Conservation (phyloP, 2,113 vertebrate genomes). For the Phalacrocorax brasilianus region DNA sequence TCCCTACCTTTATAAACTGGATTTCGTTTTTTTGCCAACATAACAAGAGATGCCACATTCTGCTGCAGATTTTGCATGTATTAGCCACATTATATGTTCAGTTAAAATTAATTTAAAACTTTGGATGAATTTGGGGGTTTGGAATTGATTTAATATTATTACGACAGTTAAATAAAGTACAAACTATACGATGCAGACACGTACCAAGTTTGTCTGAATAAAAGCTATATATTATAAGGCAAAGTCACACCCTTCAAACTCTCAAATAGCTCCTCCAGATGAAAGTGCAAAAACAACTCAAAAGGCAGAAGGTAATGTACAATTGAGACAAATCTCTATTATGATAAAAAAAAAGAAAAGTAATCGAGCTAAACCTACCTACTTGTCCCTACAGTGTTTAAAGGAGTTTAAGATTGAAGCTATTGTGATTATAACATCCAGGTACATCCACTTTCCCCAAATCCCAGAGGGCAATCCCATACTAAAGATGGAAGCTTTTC, state of each 20-base stretch:
- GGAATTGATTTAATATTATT: neutral
- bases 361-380: neutral
- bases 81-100: neutral
- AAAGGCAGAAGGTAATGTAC: neutral
- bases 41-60: neutral
- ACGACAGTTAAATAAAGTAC: neutral
- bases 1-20: neutral
- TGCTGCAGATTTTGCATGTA: neutral
- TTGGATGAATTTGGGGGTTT: neutral
- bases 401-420: neutral
- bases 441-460: neutral
- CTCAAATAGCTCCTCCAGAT: neutral
- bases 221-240: neutral
- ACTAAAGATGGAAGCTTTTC: neutral
- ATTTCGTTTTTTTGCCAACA: neutral
- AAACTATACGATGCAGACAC: neutral
- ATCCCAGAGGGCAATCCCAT: neutral
- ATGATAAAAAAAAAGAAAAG: neutral
- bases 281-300: neutral
- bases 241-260: neutral
- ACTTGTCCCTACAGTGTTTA: neutral
- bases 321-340: neutral
- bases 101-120: neutral
- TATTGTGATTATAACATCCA: neutral
- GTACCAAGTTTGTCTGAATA: neutral